Base-by-base conservation (phyloP, 2,113 vertebrate genomes). In the Oncorhynchus gorbuscha region DNA sequence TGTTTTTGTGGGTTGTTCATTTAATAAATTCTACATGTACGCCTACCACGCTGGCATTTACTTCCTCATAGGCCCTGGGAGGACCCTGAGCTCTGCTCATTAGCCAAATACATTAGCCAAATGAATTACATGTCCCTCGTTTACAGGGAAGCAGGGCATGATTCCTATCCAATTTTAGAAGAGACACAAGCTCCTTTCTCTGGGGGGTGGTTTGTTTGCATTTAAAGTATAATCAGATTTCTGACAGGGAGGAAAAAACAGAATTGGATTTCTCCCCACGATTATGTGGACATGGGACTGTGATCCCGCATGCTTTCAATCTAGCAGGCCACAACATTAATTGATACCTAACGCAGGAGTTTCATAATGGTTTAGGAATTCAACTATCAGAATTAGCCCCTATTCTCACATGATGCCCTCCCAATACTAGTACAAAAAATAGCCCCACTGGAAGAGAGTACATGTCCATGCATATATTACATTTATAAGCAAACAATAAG, bases 161-260 rank as follows among this genome's bases (percentile, higher is more conserved):
- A 84, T 79, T 75, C 69, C 4, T 68, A 72, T 48, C 79, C 22
- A 4, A 4, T 22, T 84, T 72, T 76, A 62, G 62, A 64, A 76
- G 62, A 78, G 28, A 90, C 90, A 91, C 74, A 85, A 83, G 81
- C 69, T 74, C 39, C 83, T 89, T 91, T 91, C 82, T 88, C 35
- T 73, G 55, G 14, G 58, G 32, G 59, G 24, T 3, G 45, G 78
- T 75, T 83, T 83, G 84, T 86, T 75, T 75, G 81, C 77, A 80
- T 89, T 84, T 76, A 86, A 83, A 81, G 81, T 84, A 69, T 92
- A 92, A 93, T 88, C 4, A 76, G 77, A 91, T 93, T 92, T 89
- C 51, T 45, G 39, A 12, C 39, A 45, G 39, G 39, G 39, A 45
- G 39, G 69, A 64, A 16, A 65, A 81, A 73, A 22, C 75, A 22